phyloP scores from a whole-genome alignment of 2,888 invertebrate species.

The Chrysotoxum bicinctum region DNA sequence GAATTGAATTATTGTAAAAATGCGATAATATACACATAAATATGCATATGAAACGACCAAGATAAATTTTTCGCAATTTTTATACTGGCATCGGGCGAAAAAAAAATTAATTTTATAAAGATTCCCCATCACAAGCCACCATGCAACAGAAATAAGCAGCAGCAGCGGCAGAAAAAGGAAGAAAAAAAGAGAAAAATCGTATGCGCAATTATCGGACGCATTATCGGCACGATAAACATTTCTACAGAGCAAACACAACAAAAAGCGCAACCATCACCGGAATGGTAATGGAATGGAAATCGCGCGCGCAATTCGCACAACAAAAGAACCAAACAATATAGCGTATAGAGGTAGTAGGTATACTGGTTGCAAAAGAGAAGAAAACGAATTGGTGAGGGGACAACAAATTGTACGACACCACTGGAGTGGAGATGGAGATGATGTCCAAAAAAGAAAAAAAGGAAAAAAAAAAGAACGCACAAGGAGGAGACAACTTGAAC shows the following conservation, averaged over 20 bases:
- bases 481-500: background rate
- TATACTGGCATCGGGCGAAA: background rate
- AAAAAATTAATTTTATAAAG: conserved; percentile 2
- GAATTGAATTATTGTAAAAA: conserved; percentile 64
- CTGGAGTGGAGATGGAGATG: conserved; percentile 33
- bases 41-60: conserved; percentile 52
- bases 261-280: conserved; percentile 69
- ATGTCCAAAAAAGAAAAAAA: background rate
- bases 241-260: conserved; percentile 57
- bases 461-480: background rate
- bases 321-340: conserved; percentile 30
- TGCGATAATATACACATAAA: conserved; percentile 68
- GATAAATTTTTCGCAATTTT: conserved; percentile 52
- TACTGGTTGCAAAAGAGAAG: background rate
- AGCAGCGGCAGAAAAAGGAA: background rate
- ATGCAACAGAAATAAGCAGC: background rate
- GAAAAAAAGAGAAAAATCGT: conserved; percentile 26
- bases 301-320: conserved; percentile 61
- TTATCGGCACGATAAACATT: conserved; percentile 71
- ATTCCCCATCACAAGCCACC: conserved; percentile 14
- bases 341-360: background rate
- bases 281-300: conserved; percentile 72
- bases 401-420: conserved; percentile 70
- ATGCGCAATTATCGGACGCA: conserved; percentile 71
- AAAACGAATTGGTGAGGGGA: conserved; percentile 55